Base-by-base conservation (phyloP, 2,797 vertebrate species). In the Halcyon chelicuti region DNA sequence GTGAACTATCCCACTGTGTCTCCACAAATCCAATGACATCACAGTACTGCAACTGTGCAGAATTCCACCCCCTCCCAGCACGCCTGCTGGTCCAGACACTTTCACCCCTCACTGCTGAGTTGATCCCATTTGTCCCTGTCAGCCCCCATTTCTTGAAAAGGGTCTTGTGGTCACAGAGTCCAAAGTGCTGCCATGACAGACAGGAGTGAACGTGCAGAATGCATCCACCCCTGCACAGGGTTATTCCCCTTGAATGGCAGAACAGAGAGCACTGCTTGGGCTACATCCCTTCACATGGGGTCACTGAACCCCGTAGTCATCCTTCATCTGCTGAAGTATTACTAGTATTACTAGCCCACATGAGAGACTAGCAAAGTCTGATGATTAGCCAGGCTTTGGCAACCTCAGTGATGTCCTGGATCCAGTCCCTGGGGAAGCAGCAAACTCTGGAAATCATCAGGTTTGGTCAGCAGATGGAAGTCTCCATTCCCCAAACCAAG, bases 291-390 rank as follows among this genome's bases (percentile, higher is more conserved):
- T 91, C 42, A 42, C n/a, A 51, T 2, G 7, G 21, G n/a, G 57
- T 28, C 71, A 40, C 46, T 1, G 0, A 89, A 14, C 10, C 22
- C 29, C 2, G 0, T 0, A 58, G 21, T 20, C 47, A 83, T 29
- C 23, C 52, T 88, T 60, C 49, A 81, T 40, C 25, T 80, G 37
- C 17, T 63, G 12, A 81, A 88, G 18, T 61, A 60, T 46, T 55
- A 52, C 39, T 76, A 58, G 11, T 44, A 15, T 29, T 52, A 52
- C 51, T 52, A 52, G 28, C 12, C 35, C 12, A 14, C 26, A 15
- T 9, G n/a, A 96, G 13, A 72, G 3, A 82, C 16, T 3, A 35
- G 12, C 29, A 9, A 86, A 86, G 8, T 42, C 58, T 81, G 40
- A 75, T 10, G 35, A 74, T 4, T 57, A 46, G 52, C 13, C 57